Conservation (phyloP, 2,113 vertebrate species). For the Callorhinus ursinus region DNA sequence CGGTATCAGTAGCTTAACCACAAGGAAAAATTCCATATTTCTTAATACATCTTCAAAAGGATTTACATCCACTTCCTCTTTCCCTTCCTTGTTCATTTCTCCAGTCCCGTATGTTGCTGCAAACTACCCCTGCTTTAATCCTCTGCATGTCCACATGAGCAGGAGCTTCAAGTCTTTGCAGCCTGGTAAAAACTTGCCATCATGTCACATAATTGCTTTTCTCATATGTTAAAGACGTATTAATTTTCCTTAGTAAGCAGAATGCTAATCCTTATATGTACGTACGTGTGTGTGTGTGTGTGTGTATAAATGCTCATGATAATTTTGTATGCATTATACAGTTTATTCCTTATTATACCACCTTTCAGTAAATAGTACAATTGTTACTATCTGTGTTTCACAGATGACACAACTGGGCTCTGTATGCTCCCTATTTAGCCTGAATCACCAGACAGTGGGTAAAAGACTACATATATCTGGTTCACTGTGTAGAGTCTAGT, state of each 20-base stretch:
- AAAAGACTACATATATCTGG: not conserved
- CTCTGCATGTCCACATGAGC: not conserved
- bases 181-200: not conserved
- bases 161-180: not conserved
- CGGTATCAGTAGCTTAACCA: not conserved
- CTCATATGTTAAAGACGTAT: not conserved
- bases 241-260: not conserved
- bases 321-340: not conserved
- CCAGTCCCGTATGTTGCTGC: not conserved
- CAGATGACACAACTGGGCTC: not conserved
- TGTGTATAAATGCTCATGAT: not conserved
- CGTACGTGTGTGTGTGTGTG: accelerated
- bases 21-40: not conserved
- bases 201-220: not conserved
- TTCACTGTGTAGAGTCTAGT: not conserved
- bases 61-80: not conserved
- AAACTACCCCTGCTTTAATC: not conserved
- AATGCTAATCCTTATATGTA: not conserved
- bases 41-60: not conserved
- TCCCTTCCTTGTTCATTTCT: not conserved
- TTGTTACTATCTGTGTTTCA: not conserved
- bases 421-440: not conserved
- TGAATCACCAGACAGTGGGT: not conserved
- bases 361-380: not conserved
- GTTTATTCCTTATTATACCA: not conserved